Percentiles rank a stretch among this genome's conserved stretches.
Evolutionary conservation across 2,888 invertebrate species (phyloP).

Genomic region (Sphaeridia pumilis): DNA sequence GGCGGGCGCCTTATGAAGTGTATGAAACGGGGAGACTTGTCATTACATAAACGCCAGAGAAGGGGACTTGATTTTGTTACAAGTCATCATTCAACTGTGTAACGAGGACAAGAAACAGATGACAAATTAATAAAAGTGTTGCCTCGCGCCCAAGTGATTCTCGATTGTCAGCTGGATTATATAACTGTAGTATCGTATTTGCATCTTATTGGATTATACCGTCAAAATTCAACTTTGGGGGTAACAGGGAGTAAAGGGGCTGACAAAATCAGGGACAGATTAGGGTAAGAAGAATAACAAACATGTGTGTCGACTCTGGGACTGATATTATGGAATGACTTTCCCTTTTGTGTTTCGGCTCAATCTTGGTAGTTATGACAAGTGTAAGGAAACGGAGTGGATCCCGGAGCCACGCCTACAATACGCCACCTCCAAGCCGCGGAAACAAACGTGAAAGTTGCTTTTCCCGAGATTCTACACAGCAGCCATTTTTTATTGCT

Average conservation of each 20-base stretch:
- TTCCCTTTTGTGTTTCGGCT: too few species aligned
- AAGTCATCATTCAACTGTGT: neutral
- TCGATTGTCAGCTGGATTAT: neutral
- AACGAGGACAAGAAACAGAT: conserved; percentile 12
- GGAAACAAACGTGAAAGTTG: neutral
- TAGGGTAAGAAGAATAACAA: conserved; percentile 9
- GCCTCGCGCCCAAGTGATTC: conserved; percentile 8
- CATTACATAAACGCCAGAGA: neutral
- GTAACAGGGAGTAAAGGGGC: neutral
- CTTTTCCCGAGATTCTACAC: neutral
- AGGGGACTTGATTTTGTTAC: neutral
- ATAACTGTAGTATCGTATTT: conserved; percentile 8
- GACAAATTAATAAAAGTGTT: conserved; percentile 18
- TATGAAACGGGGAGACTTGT: neutral
- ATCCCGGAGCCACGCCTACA: conserved; percentile 13
- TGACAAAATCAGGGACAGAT: neutral
- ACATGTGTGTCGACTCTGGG: conserved; percentile 10
- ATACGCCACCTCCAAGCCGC: conserved; percentile 4
- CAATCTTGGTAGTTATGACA: too few species aligned
- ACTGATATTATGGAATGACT: conserved; percentile 4
- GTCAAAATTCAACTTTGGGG: neutral
- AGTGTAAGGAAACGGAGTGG: too few species aligned
- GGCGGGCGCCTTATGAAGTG: neutral
- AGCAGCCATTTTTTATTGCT: too few species aligned
- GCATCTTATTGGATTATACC: conserved; percentile 15